Percentiles rank a stretch among this genome's conserved stretches.
Evolutionary conservation across 1,140 invertebrate species (phyloP).

Genomic region (Eriosoma lanigerum): DNA sequence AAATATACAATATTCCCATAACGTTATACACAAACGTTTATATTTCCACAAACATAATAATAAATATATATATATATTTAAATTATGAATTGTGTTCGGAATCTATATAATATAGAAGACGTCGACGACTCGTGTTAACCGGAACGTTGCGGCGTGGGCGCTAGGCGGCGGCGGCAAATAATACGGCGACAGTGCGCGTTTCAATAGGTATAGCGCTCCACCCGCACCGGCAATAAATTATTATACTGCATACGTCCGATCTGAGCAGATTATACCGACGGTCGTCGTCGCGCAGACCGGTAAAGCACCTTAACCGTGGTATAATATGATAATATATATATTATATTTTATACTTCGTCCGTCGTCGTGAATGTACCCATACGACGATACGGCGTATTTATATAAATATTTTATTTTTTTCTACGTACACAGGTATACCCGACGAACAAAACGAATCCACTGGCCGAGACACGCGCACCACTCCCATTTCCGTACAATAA

Average conservation of each 20-base stretch:
- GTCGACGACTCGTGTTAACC: background rate
- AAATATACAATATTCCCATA: background rate
- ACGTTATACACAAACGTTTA: background rate
- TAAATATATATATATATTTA: no score
- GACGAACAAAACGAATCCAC: constrained; percentile 9
- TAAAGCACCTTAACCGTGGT: background rate
- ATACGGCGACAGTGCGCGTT: background rate
- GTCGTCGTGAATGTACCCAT: no score
- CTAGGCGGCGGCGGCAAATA: background rate
- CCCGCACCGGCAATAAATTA: constrained; percentile 27
- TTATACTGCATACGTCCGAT: constrained; percentile 15
- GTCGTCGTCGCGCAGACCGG: background rate
- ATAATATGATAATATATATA: no score
- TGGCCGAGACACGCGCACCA: background rate
- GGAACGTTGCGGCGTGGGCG: constrained; percentile 16
- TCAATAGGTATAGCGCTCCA: background rate
- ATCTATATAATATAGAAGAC: background rate
- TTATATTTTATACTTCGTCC: no score
- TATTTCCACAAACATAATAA: background rate
- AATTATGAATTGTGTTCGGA: no score
- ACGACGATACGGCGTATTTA: no score
- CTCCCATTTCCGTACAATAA: background rate
- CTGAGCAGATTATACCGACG: background rate
- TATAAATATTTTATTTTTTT: background rate
- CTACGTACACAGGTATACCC: no score